Conservation (phyloP, 2,888 invertebrate genomes). For the Apamea monoglypha region DNA sequence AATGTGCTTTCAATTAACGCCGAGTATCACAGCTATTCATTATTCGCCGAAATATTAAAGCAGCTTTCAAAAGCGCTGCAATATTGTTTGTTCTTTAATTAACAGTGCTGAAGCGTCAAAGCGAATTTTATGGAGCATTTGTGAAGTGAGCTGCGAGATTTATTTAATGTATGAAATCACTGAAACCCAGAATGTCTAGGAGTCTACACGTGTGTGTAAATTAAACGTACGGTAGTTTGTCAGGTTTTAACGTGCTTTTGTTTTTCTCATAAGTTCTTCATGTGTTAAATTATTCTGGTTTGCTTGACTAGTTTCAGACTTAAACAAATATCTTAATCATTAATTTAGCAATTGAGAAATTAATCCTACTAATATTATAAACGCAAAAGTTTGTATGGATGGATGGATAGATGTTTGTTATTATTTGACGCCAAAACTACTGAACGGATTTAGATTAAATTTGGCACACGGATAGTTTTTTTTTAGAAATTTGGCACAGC, state of each 20-base stretch:
- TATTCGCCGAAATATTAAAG: slow-evolving; percentile 53
- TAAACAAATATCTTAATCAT: neutral
- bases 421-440: too few relatives aligned
- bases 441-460: too few relatives aligned
- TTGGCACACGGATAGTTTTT: too few relatives aligned
- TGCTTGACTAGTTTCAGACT: neutral
- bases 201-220: neutral
- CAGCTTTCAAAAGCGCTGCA: slow-evolving; percentile 46
- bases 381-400: too few relatives aligned
- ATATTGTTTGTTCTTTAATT: slow-evolving; percentile 62
- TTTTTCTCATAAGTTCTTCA: neutral
- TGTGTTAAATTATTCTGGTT: neutral
- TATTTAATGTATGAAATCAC: slow-evolving; percentile 19
- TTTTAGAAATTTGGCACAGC: too few relatives aligned
- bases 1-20: slow-evolving; percentile 54
- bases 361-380: neutral
- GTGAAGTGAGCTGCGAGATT: slow-evolving; percentile 35
- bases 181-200: neutral
- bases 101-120: slow-evolving; percentile 50
- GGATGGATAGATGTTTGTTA: too few relatives aligned
- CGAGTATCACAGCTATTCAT: slow-evolving; percentile 47
- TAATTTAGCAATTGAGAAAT: neutral
- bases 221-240: neutral
- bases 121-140: slow-evolving; percentile 55
- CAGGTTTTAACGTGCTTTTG: neutral